Percentiles rank a stretch among this genome's conserved stretches.
Evolutionary conservation across 2,888 invertebrate species (phyloP).

Genomic region (Tenthredo amoena): DNA sequence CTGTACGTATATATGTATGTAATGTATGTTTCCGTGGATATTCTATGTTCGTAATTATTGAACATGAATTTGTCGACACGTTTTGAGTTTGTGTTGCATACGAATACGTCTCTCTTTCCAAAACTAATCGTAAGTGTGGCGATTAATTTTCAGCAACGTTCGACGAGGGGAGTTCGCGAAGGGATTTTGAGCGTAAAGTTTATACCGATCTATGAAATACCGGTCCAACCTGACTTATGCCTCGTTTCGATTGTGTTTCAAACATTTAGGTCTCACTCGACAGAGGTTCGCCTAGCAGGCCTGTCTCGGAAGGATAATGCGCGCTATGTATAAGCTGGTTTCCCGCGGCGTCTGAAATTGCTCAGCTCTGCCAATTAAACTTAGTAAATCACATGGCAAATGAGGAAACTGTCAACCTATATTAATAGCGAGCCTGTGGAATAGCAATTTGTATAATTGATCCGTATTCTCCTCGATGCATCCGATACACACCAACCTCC

Average conservation of each 20-base stretch:
- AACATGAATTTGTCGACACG: neutral
- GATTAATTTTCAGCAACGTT: neutral
- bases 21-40: neutral
- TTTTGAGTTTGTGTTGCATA: neutral
- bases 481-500: neutral
- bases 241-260: neutral
- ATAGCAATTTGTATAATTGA: neutral
- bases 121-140: neutral
- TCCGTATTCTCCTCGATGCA: neutral
- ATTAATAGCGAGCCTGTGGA: slow-evolving; percentile 18
- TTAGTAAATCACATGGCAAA: neutral
- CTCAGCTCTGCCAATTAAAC: slow-evolving; percentile 10
- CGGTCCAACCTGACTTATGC: neutral
- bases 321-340: neutral
- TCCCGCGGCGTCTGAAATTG: neutral
- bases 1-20: neutral
- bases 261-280: neutral
- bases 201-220: neutral
- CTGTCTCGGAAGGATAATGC: neutral
- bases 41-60: neutral
- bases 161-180: neutral
- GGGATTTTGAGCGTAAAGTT: neutral
- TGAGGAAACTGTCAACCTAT: slow-evolving; percentile 20
- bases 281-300: neutral
- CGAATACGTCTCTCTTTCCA: neutral